phyloP scores from a whole-genome alignment of 1,140 invertebrate genomes.

The Amyelois transitella region DNA sequence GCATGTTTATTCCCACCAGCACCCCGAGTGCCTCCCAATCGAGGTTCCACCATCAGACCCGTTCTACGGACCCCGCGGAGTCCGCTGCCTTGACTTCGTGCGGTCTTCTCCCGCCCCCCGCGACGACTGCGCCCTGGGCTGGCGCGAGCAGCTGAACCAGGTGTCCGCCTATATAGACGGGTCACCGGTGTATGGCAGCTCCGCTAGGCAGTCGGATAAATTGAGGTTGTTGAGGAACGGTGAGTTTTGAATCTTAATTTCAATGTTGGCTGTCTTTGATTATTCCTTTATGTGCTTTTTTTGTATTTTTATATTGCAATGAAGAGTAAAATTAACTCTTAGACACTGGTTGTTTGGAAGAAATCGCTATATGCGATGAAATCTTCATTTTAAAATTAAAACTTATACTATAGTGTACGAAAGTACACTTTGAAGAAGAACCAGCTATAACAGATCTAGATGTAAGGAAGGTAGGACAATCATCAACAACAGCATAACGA shows the following conservation, averaged over 20 bases:
- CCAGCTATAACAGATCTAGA: no score
- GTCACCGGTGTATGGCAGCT: constrained; percentile 94
- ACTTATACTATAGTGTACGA: no score
- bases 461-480: no score
- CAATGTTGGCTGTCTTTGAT: no score
- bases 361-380: no score
- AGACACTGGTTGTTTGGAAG: no score
- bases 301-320: no score
- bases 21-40: constrained; percentile 90
- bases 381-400: no score
- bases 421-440: no score
- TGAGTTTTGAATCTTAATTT: constrained; percentile 22
- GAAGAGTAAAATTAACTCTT: no score
- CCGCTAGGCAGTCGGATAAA: constrained; percentile 82
- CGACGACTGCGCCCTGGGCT: constrained; percentile 81
- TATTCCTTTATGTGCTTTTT: no score
- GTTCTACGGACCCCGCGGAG: constrained; percentile 80
- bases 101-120: constrained; percentile 82
- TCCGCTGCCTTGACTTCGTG: constrained; percentile 85
- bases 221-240: constrained; percentile 83
- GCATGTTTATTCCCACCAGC: constrained; percentile 56
- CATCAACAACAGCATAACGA: no score
- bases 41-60: constrained; percentile 81
- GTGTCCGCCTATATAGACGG: constrained; percentile 93
- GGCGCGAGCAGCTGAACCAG: constrained; percentile 85